phyloP scores from a whole-genome alignment of 2,113 vertebrate species.

The Redunca redunca region DNA sequence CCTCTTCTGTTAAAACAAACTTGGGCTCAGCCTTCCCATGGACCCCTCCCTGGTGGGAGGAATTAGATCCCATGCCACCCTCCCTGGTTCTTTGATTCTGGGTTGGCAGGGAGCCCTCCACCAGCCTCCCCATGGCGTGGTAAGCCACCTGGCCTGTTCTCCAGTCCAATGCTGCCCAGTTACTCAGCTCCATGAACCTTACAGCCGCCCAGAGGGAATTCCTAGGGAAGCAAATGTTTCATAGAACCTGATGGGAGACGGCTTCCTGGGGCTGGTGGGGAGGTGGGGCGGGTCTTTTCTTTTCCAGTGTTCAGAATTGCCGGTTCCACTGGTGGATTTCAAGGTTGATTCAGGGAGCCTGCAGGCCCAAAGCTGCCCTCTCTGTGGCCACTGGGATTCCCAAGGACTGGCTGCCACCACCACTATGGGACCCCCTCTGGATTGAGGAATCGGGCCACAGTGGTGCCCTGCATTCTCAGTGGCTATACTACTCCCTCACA shows the following conservation, averaged over 20 bases:
- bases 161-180: not conserved
- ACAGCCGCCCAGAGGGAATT: not conserved
- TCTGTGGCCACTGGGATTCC: not conserved
- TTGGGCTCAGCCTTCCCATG: not conserved
- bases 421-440: not conserved
- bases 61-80: not conserved
- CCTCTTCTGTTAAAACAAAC: not conserved
- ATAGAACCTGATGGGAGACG: not conserved
- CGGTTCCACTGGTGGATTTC: not conserved
- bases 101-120: not conserved
- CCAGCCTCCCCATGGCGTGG: accelerated
- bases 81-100: not conserved
- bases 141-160: not conserved
- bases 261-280: not conserved
- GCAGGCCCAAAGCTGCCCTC: not conserved
- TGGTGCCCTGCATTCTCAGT: not conserved
- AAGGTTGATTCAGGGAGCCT: not conserved
- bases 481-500: not conserved
- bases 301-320: not conserved
- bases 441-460: not conserved
- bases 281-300: accelerated
- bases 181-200: not conserved
- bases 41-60: not conserved
- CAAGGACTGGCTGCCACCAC: not conserved
- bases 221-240: not conserved